phyloP scores from a whole-genome alignment of 2,113 vertebrate genomes.

The Stomatorhinus ivindoensis region DNA sequence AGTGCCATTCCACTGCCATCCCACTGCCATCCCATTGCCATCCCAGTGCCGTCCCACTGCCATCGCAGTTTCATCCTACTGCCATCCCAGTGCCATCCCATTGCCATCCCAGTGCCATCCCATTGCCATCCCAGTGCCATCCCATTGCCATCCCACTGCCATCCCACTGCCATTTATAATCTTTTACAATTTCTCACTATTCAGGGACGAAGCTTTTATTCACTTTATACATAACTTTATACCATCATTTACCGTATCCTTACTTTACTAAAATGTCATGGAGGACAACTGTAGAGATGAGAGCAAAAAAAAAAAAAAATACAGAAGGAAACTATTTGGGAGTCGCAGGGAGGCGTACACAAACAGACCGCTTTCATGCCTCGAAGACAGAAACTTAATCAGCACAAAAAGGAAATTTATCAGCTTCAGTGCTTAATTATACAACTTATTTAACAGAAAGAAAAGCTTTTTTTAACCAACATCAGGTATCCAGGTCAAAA shows the following conservation, averaged over 20 bases:
- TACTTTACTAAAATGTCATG: constrained; percentile 6
- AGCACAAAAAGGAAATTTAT: neutral
- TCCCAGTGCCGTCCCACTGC: constrained; percentile 52
- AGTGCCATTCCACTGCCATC: too few relatives aligned
- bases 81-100: constrained; percentile 56
- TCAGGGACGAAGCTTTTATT: constrained; percentile 59
- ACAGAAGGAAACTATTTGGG: constrained; percentile 20
- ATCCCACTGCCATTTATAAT: constrained; percentile 65
- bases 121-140: constrained; percentile 29
- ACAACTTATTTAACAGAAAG: neutral
- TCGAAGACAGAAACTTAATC: neutral
- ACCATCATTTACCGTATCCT: constrained; percentile 14
- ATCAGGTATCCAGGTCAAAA: neutral
- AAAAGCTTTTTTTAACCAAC: neutral
- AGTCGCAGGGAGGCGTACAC: neutral
- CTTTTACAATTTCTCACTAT: constrained; percentile 59
- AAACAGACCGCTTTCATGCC: neutral
- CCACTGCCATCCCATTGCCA: constrained; percentile 56
- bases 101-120: constrained; percentile 37
- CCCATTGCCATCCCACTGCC: constrained; percentile 65
- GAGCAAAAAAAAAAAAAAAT: neutral
- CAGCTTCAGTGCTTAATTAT: neutral
- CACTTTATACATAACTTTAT: constrained; percentile 61
- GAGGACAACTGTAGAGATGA: constrained; percentile 33
- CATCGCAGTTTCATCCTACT: too few relatives aligned